Base-by-base conservation (phyloP, 2,888 invertebrate genomes). In the Napeogenes sylphis region DNA sequence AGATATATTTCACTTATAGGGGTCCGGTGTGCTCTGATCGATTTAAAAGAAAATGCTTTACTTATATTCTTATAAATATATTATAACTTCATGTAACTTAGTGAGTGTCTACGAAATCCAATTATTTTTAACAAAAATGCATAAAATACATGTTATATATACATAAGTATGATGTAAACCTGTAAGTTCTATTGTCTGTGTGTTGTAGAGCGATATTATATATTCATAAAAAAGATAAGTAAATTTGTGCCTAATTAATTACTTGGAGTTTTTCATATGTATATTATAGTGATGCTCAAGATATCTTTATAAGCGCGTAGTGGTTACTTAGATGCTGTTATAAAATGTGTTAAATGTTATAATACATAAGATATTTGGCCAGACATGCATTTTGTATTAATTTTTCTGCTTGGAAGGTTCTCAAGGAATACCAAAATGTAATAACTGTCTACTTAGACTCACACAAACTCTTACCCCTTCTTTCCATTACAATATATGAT, bases 31-130 rank as follows among this genome's bases (percentile, higher is more conserved):
- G 88, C 87, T 86, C 51, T 82, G 84, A 83, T 77, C 77, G 75
- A 75, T 79, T 84, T 84, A 87, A 82, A 83, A 86, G 78, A 85
- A 88, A 90, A 90, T 90, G 90, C 90, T 90, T 90, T 90, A 90
- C 89, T 82, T 85, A 88, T 90, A 90, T 90, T 90, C 90, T 90
- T 90, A 89, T 90, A 90, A 86, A 86, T 87, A 81, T 90, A 89
- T 89, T 74, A 86, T 77, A 66, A 81, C 80, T 86, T 82, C 83
- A 79, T 84, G 84, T 89, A 85, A 83, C 76, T 84, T 86, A 88
- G 82, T 87, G 82, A 84, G 87, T 90, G 89, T 90, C 89, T 90
- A 90, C 78, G 84, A 86, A 75, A 87, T 79, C 78, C 79, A 83
- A 81, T 80, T 80, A 80, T 80, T 78, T 73, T 74, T 78, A 81